These are phyloP conservation scores for Pseudolaguvia tuberculata DNA, from an alignment of 2,113 vertebrate species.

Conservation along the genomic window DNA sequence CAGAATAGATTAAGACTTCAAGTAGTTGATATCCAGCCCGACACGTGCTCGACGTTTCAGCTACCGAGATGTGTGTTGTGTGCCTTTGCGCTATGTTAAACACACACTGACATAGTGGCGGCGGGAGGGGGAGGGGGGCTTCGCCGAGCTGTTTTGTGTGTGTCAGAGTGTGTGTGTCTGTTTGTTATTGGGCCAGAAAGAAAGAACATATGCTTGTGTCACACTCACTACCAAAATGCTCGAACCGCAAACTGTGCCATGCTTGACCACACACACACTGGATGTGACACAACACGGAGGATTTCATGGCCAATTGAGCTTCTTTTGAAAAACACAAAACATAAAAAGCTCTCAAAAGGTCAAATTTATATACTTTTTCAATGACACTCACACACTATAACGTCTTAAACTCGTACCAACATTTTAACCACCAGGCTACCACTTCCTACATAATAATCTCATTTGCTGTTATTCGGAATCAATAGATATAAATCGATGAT, in stretches of 20 bases:
- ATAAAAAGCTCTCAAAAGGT: not conserved
- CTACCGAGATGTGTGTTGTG: constrained; percentile 33
- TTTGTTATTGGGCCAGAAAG: constrained; percentile 39
- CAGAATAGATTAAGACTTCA: constrained; percentile 30
- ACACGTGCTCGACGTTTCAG: constrained; percentile 24
- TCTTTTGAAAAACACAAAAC: not conserved
- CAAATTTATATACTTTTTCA: too few species aligned
- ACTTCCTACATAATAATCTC: not conserved
- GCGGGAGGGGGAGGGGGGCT: not conserved
- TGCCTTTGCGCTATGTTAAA: constrained; percentile 46
- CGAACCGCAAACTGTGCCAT: constrained; percentile 35
- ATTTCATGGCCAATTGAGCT: constrained; percentile 55
- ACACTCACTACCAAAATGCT: constrained; percentile 29
- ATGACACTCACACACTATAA: constrained; percentile 38
- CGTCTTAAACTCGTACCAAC: not conserved
- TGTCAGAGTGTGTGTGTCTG: not conserved
- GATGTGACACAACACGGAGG: constrained; percentile 41
- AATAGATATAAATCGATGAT: not conserved
- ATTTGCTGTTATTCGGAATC: not conserved
- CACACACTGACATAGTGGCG: constrained; percentile 32
- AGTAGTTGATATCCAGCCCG: constrained; percentile 17
- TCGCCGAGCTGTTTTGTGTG: constrained; percentile 12
- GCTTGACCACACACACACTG: constrained; percentile 48
- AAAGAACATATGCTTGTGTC: constrained; percentile 46
- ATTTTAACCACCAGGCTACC: not conserved